Base-by-base conservation (phyloP, 2,888 invertebrate species). In the Syrphus vitripennis region DNA sequence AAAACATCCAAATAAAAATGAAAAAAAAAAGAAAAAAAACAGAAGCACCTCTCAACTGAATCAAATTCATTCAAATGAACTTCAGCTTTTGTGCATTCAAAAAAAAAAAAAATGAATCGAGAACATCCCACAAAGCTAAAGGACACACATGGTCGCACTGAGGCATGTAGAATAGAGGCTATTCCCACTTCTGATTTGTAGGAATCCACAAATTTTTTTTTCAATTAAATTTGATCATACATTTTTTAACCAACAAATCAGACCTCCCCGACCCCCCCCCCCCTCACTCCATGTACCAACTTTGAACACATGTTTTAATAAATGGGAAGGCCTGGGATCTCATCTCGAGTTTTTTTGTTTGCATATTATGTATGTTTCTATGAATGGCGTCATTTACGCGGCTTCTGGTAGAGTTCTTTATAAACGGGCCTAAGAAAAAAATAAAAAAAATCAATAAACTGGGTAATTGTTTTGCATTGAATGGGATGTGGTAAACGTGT, bases 11-110 rank as follows among this genome's bases (percentile, higher is more conserved):
- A 19, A 69, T 21, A 61, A 69, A 69, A 48, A 26, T 4, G 10
- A 50, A 14, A 76, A 50, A n/a, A n/a, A n/a, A 48, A 16, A 67
- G 45, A 24, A 29, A 50, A 16, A n/a, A 9, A 4, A 6, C 16
- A 5, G 14, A 34, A 71, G 12, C 65, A 55, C 50, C 65, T 24
- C 19, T 57, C 57, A 72, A 69, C 24, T 67, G 42, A 75, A 69
- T 74, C 75, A 75, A 81, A 75, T 80, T 63, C 69, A 81, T 81
- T 69, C 61, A 75, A 75, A 81, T 75, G 67, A 61, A 80, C 72
- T 79, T 72, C 72, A 72, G 57, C 55, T 72, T 72, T 79, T 48
- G n/a, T 31, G 55, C 72, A 50, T 14, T 3, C 2, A 50, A 50
- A 21, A 12, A 4, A 3, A 50, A 48, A 9, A 50, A 72, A 79